Base-by-base conservation (phyloP, 2,888 invertebrate species). In the Drosophila conformis region DNA sequence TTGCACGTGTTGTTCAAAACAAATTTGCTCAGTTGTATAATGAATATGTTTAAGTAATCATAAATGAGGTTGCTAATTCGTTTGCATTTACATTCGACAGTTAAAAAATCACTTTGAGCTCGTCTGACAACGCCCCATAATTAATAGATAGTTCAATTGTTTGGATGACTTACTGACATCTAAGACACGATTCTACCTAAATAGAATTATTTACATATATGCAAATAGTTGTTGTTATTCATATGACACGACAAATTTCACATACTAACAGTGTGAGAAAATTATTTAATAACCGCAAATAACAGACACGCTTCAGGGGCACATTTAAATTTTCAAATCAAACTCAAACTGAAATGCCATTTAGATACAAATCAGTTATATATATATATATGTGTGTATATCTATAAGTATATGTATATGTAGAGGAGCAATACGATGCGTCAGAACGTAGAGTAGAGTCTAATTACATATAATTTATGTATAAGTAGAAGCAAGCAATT, bases 81-180 rank as follows among this genome's bases (percentile, higher is more conserved):
- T 65, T 71, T 56, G 63, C 29, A n/a, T 18, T 38, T n/a, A n/a
- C 46, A 35, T 54, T 36, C 27, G 56, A 29, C 56, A 38, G 21
- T 38, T 33, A 31, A 70, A 64, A 59, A 66, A 70, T 25, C 40
- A 53, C 40, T 62, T 33, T 10, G 6, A 54, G 52, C 40, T 57
- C 64, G 46, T 58, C 63, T 46, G 63, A 66, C 65, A 69, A 80
- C 72, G 80, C 73, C 81, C 69, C 71, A 51, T 80, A 72, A 72
- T 77, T 84, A 83, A 84, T 82, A 57, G 76, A 68, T 78, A 57
- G 57, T 57, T 57, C 57, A 57, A 75, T 76, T 77, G 84, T 79
- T 81, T 69, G 77, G 79, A 81, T 84, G 84, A 84, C 76, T 83
- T 73, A 78, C 82, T 83, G 81, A 79, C 83, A 70, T 80, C 70